Evolutionary conservation across 2,888 invertebrate genomes (phyloP).

Genomic region (Conomelus anceps): DNA sequence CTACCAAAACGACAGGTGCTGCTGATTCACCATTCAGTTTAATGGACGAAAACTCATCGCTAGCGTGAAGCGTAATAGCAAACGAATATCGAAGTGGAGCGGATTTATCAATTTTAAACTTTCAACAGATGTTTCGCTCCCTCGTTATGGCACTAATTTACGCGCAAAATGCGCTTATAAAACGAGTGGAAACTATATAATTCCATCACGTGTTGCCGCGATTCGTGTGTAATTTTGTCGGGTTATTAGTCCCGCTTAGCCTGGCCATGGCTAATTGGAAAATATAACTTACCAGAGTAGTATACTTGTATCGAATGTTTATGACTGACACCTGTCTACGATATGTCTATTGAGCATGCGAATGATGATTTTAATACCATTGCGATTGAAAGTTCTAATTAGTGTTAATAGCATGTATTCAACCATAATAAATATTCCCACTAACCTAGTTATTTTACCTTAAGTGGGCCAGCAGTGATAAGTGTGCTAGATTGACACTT

Average conservation of each 20-base stretch:
- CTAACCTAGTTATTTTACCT: too few relatives aligned
- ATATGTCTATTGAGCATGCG: too few relatives aligned
- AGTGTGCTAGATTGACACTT: too few relatives aligned
- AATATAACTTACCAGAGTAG: background rate
- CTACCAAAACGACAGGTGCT: background rate
- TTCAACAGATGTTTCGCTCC: background rate
- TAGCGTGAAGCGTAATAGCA: background rate
- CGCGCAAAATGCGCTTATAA: background rate
- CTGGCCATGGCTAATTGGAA: background rate
- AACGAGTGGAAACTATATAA: background rate
- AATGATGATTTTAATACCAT: too few relatives aligned
- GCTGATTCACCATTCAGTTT: background rate
- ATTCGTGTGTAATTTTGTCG: background rate
- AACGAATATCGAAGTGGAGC: background rate
- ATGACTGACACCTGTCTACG: background rate
- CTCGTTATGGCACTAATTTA: background rate
- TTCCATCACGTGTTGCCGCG: background rate
- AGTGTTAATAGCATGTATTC: too few relatives aligned
- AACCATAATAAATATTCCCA: too few relatives aligned
- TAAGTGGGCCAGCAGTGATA: too few relatives aligned
- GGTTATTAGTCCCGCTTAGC: background rate
- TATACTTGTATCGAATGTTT: background rate
- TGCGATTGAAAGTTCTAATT: too few relatives aligned
- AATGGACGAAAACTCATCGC: background rate
- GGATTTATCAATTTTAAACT: background rate